phyloP scores from a whole-genome alignment of 1,140 invertebrate species.

The Zeugodacus cucurbitae region DNA sequence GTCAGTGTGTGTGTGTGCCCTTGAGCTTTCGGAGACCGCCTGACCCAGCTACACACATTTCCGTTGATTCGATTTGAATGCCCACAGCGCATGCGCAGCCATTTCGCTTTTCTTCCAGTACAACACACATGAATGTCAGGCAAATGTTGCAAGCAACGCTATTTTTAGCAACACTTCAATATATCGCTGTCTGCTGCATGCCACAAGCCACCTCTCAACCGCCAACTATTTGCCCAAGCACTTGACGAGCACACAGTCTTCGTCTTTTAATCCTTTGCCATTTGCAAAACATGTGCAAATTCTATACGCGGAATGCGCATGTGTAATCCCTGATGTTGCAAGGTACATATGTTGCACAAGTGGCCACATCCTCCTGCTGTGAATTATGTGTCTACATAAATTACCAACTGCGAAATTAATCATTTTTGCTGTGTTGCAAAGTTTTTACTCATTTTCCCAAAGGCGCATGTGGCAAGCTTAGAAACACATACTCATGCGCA shows the following conservation, averaged over 20 bases:
- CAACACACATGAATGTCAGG: not conserved
- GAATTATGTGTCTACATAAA: conserved; percentile 36
- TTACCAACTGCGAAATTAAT: conserved; percentile 35
- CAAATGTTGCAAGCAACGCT: not conserved
- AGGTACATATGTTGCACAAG: not conserved
- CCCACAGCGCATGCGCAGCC: not conserved
- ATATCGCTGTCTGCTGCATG: not conserved
- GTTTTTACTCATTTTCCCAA: not conserved
- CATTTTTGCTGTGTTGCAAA: conserved; percentile 23
- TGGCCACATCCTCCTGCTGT: conserved; percentile 1
- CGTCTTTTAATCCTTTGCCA: not conserved
- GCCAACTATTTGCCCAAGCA: not conserved
- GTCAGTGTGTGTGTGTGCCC: not conserved
- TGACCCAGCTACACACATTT: conserved; percentile 34
- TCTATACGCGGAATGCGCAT: not conserved
- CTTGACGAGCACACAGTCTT: not conserved
- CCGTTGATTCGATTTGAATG: not conserved
- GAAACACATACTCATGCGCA: not conserved
- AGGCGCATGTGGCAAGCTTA: not conserved
- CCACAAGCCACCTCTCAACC: not conserved
- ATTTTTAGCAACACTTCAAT: not conserved
- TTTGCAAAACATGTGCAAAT: not conserved
- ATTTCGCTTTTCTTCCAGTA: conserved; percentile 7
- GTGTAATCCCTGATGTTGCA: not conserved
- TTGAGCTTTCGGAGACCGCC: not conserved